Percentiles rank a stretch among this genome's conserved stretches.
These are phyloP conservation scores for Hemicentrotus pulcherrimus DNA, from an alignment of 35 echinoderm and acorn worm genomes.

Conservation along the genomic window DNA sequence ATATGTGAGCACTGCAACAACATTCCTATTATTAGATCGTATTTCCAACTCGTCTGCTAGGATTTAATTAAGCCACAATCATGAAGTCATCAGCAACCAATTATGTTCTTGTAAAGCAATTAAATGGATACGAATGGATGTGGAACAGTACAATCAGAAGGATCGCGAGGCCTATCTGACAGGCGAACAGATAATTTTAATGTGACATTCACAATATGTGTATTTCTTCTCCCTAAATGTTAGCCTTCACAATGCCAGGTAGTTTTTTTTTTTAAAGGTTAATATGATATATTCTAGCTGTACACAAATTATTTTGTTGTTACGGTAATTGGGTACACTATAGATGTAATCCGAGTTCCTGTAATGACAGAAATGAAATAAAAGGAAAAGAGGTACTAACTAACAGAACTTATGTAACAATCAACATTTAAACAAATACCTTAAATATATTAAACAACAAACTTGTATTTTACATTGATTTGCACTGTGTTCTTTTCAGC, in stretches of 20 bases:
- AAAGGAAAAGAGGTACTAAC: too few species aligned
- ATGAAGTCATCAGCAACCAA: background rate
- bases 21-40: background rate
- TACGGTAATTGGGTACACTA: too few species aligned
- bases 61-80: slow-evolving; percentile 4
- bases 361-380: too few species aligned
- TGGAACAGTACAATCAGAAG: background rate
- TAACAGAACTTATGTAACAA: too few species aligned
- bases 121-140: background rate
- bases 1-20: background rate
- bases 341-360: too few species aligned
- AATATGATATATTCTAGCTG: too few species aligned
- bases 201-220: background rate
- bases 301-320: too few species aligned
- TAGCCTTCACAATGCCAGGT: too few species aligned
- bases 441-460: background rate
- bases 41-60: background rate
- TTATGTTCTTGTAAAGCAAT: slow-evolving; percentile 6
- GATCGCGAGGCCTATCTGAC: background rate
- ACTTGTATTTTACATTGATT: background rate
- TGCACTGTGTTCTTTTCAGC: background rate
- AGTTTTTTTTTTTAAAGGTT: too few species aligned
- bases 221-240: too few species aligned
- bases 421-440: too few species aligned
- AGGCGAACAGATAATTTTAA: background rate